These are phyloP conservation scores for Forbesichthys agassizii DNA, from an alignment of 2,113 vertebrate species.

Conservation along the genomic window DNA sequence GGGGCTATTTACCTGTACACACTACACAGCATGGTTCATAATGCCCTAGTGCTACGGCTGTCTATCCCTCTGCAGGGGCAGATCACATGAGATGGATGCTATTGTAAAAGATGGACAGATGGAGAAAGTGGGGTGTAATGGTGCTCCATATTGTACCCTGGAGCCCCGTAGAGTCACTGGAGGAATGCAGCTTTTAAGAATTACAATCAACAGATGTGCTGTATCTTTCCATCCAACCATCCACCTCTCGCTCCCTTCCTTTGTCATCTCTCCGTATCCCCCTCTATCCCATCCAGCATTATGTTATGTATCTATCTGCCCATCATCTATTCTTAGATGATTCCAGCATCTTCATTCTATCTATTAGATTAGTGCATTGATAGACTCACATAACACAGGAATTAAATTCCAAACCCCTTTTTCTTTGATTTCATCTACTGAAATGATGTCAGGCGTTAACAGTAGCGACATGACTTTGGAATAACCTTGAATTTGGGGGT, in stretches of 20 bases:
- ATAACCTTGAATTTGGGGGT: constrained; percentile 19
- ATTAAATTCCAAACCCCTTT: constrained; percentile 26
- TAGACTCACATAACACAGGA: constrained; percentile 6
- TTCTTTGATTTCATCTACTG: constrained; percentile 11
- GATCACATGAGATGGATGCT: constrained; percentile 20
- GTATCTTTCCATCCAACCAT: neutral
- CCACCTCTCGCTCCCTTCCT: constrained; percentile 9
- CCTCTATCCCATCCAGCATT: neutral
- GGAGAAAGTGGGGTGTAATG: constrained; percentile 47
- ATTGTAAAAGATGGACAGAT: constrained; percentile 22
- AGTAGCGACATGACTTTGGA: constrained; percentile 13
- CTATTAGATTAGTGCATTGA: constrained; percentile 25
- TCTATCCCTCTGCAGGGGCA: constrained; percentile 13
- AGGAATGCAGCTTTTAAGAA: constrained; percentile 38
- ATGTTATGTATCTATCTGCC: no score
- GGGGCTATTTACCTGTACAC: neutral
- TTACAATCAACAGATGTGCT: neutral
- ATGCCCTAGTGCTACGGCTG: neutral
- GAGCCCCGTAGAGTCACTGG: constrained; percentile 39
- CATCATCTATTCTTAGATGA: no score
- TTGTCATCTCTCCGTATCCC: neutral
- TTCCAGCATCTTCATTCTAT: neutral
- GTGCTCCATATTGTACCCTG: constrained; percentile 41
- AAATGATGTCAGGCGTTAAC: constrained; percentile 1
- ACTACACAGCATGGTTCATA: neutral